A percentile compares a stretch with the other conserved stretches of the same genome.
Evolutionary conservation across 2,113 vertebrate genomes (phyloP).

Genomic region (Takifugu bimaculatus): DNA sequence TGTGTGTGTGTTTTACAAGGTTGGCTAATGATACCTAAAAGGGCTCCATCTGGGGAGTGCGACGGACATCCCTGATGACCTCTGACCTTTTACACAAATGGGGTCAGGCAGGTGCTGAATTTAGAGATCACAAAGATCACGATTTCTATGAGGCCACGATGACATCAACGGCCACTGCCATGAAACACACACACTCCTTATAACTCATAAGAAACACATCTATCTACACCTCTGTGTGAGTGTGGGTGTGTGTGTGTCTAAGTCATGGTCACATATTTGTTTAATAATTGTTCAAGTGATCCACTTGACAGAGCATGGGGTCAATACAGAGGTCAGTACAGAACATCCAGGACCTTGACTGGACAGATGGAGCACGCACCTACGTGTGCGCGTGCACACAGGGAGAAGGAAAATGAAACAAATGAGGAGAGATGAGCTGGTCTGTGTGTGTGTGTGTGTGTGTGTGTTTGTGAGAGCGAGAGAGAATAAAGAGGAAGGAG

Average conservation of each 20-base stretch:
- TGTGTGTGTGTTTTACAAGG: constrained; percentile 52
- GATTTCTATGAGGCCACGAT: constrained; percentile 12
- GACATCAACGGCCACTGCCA: constrained; percentile 17
- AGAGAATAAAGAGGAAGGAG: too few relatives aligned
- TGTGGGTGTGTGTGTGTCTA: too few relatives aligned
- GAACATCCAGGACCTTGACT: background rate
- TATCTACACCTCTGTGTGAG: background rate
- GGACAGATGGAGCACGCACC: background rate
- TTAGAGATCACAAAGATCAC: constrained; percentile 30
- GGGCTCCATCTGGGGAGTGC: constrained; percentile 30
- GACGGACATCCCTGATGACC: constrained; percentile 27
- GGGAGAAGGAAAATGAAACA: background rate
- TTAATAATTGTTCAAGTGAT: background rate
- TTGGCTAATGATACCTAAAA: constrained; percentile 22
- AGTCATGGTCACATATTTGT: too few relatives aligned
- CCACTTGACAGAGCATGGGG: too few relatives aligned
- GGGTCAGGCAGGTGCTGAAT: constrained; percentile 37
- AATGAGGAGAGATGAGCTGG: background rate
- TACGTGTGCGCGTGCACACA: too few relatives aligned
- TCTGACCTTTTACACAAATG: constrained; percentile 36
- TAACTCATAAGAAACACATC: background rate
- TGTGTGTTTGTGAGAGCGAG: background rate
- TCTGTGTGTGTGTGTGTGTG: background rate
- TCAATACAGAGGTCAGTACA: background rate
- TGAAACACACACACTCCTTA: background rate